Evolutionary conservation across 2,797 vertebrate species (phyloP).

Genomic region (Chaetodon trifasciatus): DNA sequence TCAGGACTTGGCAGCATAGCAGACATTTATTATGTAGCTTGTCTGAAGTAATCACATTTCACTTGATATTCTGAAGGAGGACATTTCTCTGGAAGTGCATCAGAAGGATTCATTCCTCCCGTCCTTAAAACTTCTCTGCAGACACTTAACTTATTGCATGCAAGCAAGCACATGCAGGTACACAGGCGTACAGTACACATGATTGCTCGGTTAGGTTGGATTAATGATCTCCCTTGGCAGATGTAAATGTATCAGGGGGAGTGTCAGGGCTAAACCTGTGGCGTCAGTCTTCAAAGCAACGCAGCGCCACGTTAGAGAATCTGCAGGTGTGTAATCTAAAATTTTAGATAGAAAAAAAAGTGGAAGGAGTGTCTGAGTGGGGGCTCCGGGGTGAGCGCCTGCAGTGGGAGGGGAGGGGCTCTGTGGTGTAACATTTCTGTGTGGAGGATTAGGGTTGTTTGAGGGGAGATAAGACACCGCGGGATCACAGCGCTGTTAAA

Average conservation of each 20-base stretch:
- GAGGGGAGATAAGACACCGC: constrained; percentile 79
- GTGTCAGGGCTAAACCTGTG: constrained; percentile 51
- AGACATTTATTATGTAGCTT: constrained; percentile 22
- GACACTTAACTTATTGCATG: constrained; percentile 1
- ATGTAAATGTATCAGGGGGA: constrained; percentile 38
- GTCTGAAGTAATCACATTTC: constrained; percentile 22
- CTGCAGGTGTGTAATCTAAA: constrained; percentile 72
- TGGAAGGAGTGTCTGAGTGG: constrained; percentile 16
- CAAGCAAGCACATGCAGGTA: constrained; percentile 19
- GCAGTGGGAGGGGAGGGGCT: constrained; percentile 24
- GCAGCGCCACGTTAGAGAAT: constrained; percentile 48
- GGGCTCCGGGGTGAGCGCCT: constrained; percentile 29
- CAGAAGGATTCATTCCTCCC: background rate
- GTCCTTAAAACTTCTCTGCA: constrained; percentile 22
- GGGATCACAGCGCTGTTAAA: constrained; percentile 83
- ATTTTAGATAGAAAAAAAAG: constrained; percentile 38
- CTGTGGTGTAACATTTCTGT: constrained; percentile 72
- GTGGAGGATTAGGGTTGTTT: constrained; percentile 79
- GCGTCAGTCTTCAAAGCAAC: constrained; percentile 36
- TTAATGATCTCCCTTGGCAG: constrained; percentile 43
- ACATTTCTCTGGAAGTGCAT: constrained; percentile 12
- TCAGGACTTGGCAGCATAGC: constrained; percentile 30
- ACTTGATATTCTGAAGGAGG: background rate
- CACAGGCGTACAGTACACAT: background rate
- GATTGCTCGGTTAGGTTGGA: constrained; percentile 13